Conservation (phyloP, 1,140 invertebrate genomes). For the Heliothis subflexa region DNA sequence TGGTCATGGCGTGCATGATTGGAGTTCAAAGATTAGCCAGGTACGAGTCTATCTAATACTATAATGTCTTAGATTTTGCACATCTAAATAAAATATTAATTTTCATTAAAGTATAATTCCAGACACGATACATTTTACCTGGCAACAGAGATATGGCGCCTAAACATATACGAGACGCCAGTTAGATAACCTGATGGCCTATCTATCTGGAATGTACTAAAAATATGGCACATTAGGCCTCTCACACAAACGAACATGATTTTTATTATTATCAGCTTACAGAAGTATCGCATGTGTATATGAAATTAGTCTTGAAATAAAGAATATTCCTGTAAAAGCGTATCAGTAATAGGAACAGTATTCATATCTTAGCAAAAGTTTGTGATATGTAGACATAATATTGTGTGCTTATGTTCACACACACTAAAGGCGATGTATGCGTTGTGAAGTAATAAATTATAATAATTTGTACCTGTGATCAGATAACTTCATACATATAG, state of each 20-base stretch:
- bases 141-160: no score
- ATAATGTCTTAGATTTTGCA: no score
- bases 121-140: no score
- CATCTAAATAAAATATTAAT: no score
- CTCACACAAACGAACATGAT: not conserved
- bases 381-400: slow-evolving; percentile 11
- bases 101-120: no score
- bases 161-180: no score
- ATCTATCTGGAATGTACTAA: slow-evolving; percentile 7
- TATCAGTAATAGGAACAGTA: slow-evolving; percentile 3
- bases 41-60: no score
- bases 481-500: not conserved
- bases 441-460: not conserved
- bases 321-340: not conserved
- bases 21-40: no score
- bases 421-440: not conserved
- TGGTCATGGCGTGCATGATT: no score
- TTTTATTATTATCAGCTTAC: not conserved
- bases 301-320: not conserved
- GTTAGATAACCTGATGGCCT: not conserved
- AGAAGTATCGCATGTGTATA: not conserved
- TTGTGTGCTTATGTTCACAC: not conserved
- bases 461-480: slow-evolving; percentile 8
- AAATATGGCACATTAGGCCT: not conserved
- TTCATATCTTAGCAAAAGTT: not conserved